Percentiles rank a stretch among this genome's conserved stretches.
These are phyloP conservation scores for Tetragnatha montana DNA, from an alignment of 2,888 invertebrate genomes.

Conservation along the genomic window DNA sequence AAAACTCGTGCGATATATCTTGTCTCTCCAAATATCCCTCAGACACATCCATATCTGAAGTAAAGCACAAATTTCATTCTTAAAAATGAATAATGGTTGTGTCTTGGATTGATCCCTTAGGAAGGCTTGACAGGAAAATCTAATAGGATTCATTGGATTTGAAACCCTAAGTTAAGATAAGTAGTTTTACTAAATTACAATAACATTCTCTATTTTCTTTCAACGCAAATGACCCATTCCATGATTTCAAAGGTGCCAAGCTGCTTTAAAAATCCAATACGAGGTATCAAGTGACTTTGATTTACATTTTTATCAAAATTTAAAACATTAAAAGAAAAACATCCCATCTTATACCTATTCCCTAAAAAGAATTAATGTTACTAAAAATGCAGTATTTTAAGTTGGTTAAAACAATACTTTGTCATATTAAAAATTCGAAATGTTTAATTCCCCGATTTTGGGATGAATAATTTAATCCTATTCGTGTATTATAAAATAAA, in stretches of 20 bases:
- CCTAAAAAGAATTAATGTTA: too few relatives aligned
- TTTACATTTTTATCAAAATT: not conserved
- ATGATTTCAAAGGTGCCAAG: not conserved
- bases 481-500: too few relatives aligned
- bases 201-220: not conserved
- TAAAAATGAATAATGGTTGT: not conserved
- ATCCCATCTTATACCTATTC: not conserved
- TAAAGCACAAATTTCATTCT: not conserved
- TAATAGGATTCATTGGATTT: not conserved
- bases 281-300: not conserved
- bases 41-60: not conserved
- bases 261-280: not conserved
- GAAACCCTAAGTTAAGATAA: not conserved
- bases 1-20: not conserved
- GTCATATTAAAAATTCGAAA: too few relatives aligned
- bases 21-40: not conserved
- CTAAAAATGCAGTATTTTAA: too few relatives aligned
- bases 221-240: not conserved
- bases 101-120: not conserved
- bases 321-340: not conserved
- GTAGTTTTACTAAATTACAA: not conserved
- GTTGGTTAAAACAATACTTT: too few relatives aligned
- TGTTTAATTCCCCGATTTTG: too few relatives aligned
- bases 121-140: not conserved
- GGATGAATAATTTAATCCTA: too few relatives aligned